Conservation (phyloP, 2,888 invertebrate genomes). For the Endomychus coccineus region DNA sequence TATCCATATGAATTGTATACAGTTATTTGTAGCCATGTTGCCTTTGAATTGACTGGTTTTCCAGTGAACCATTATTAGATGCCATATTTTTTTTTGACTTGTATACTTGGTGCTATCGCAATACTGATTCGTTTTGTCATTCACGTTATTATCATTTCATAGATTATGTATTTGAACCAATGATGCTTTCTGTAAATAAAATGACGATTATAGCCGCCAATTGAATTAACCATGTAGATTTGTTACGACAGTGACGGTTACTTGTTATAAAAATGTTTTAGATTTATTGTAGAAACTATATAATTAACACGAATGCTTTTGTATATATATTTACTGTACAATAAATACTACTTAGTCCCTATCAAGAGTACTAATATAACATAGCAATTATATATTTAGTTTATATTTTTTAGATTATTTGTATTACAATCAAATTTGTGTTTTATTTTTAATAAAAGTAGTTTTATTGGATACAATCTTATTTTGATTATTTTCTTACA, state of each 20-base stretch:
- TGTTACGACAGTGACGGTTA: slow-evolving; percentile 6
- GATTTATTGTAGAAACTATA: slow-evolving; percentile 1
- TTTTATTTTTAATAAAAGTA: slow-evolving; percentile 27
- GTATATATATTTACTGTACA: slow-evolving; percentile 4
- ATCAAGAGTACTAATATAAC: background rate
- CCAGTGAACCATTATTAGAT: too few species aligned
- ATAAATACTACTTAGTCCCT: background rate
- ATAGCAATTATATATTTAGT: slow-evolving; percentile 15
- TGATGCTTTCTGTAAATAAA: background rate
- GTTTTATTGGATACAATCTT: slow-evolving; percentile 10
- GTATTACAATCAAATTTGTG: slow-evolving; percentile 28
- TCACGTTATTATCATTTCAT: background rate
- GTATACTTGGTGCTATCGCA: too few species aligned
- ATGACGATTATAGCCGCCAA: background rate
- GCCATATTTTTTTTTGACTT: too few species aligned
- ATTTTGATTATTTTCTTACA: too few species aligned
- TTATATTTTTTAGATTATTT: slow-evolving; percentile 28
- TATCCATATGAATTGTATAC: too few species aligned
- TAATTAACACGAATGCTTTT: background rate
- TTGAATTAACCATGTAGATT: slow-evolving; percentile 6
- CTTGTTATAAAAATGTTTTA: background rate
- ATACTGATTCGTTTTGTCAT: too few species aligned
- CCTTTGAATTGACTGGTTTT: too few species aligned
- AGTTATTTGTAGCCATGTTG: too few species aligned
- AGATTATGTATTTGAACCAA: background rate